A percentile compares a stretch with the other conserved stretches of the same genome.
Evolutionary conservation across 2,888 invertebrate genomes (phyloP).

Genomic region (Apantesis nais): DNA sequence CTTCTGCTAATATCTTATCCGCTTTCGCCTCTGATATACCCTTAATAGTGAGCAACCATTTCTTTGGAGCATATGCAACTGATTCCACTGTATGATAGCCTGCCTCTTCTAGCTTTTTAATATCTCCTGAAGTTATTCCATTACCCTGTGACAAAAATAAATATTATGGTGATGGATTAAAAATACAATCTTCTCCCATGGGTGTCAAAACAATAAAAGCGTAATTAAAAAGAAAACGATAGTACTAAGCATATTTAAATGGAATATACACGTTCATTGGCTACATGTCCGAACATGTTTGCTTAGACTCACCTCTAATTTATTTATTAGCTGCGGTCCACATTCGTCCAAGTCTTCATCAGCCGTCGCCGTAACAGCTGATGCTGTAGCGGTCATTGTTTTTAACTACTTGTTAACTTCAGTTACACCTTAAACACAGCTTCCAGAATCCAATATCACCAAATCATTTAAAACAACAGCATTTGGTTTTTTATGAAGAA

Average conservation of each 20-base stretch:
- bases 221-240: not conserved
- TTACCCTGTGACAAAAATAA: conserved; percentile 87
- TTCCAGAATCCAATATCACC: conserved; percentile 49
- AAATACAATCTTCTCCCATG: too few relatives aligned
- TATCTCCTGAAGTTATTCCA: conserved; percentile 95
- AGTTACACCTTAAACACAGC: not conserved
- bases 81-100: conserved; percentile 98
- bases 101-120: conserved; percentile 96
- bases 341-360: conserved; percentile 87
- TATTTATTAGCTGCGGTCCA: conserved; percentile 89
- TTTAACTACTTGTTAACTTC: conserved; percentile 7
- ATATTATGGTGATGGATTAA: too few relatives aligned
- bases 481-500: conserved; percentile 1
- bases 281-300: conserved; percentile 6
- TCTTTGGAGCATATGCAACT: conserved; percentile 97
- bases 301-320: conserved; percentile 88
- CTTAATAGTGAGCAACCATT: conserved; percentile 94
- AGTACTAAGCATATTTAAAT: not conserved
- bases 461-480: conserved; percentile 48
- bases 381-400: conserved; percentile 77
- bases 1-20: conserved; percentile 96
- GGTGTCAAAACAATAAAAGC: not conserved
- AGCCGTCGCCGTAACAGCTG: conserved; percentile 79
- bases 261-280: not conserved
- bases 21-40: conserved; percentile 99